Conservation (phyloP, 1,140 invertebrate genomes). For the Cyphomyrmex costatus region DNA sequence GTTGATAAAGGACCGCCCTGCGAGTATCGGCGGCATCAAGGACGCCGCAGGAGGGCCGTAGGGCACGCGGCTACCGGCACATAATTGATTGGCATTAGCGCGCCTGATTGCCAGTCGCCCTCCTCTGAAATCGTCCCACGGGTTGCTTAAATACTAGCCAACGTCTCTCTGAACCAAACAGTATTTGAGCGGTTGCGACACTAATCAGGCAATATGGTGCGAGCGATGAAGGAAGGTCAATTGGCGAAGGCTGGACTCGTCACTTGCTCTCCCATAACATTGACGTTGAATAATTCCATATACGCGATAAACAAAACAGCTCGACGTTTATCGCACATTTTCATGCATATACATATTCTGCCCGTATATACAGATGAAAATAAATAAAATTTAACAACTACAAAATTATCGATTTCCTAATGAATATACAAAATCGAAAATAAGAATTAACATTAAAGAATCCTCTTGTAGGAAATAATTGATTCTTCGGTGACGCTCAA, state of each 20-base stretch:
- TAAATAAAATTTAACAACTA: neutral
- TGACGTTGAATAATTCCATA: slow-evolving; percentile 36
- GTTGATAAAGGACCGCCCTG: slow-evolving; percentile 59
- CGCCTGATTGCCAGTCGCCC: slow-evolving; percentile 77
- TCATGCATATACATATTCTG: neutral
- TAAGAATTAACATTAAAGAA: slow-evolving; percentile 43
- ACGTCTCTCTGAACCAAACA: slow-evolving; percentile 23
- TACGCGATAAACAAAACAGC: neutral
- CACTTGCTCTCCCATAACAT: slow-evolving; percentile 22
- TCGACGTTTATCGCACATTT: neutral
- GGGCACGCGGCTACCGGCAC: slow-evolving; percentile 69
- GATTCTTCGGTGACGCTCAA: slow-evolving; percentile 66
- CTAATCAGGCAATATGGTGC: slow-evolving; percentile 59
- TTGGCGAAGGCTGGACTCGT: slow-evolving; percentile 3
- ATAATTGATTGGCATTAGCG: slow-evolving; percentile 83
- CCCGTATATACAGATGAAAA: neutral
- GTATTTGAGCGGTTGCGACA: slow-evolving; percentile 52
- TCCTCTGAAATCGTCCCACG: slow-evolving; percentile 60
- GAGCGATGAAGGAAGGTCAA: slow-evolving; percentile 46
- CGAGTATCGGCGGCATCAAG: slow-evolving; percentile 46
- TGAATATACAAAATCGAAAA: neutral
- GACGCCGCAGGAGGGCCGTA: slow-evolving; percentile 51
- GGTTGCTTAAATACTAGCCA: slow-evolving; percentile 59
- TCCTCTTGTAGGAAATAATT: neutral
- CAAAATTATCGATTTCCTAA: neutral